Percentiles rank a stretch among this genome's conserved stretches.
Conservation (phyloP, 2,797 vertebrate genomes). For the Leptatherina wallacei region DNA sequence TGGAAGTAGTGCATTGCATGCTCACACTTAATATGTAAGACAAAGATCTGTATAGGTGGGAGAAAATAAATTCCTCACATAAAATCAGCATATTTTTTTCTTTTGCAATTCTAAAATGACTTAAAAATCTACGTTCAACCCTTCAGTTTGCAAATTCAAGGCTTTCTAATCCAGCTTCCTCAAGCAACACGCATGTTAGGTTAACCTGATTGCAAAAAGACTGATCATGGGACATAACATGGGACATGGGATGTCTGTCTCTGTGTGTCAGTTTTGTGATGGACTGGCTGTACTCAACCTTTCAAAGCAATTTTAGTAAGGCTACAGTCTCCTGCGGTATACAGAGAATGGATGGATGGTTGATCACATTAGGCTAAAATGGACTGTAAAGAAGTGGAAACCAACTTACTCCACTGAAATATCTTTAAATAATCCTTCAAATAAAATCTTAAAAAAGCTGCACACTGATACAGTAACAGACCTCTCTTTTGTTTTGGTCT, state of each 20-base stretch:
- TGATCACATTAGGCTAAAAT: neutral
- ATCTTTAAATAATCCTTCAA: neutral
- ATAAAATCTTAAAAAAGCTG: neutral
- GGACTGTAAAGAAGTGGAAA: neutral
- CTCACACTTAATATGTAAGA: neutral
- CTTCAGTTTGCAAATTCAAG: no score
- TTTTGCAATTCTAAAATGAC: neutral
- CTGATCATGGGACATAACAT: no score
- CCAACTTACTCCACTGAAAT: neutral
- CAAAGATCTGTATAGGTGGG: neutral
- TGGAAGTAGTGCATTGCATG: neutral
- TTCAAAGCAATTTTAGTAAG: neutral
- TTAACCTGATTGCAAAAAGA: no score
- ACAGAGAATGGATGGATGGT: neutral
- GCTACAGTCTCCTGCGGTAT: no score
- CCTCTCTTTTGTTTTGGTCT: no score
- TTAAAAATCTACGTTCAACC: no score
- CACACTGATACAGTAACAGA: neutral
- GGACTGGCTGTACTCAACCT: neutral
- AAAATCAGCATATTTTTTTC: neutral
- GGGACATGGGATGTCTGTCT: no score
- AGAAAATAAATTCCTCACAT: neutral
- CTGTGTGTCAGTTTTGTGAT: neutral
- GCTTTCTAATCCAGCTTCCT: no score
- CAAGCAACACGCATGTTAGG: no score